Conservation (phyloP, 2,888 invertebrate species). For the Clistopyga incitator region DNA sequence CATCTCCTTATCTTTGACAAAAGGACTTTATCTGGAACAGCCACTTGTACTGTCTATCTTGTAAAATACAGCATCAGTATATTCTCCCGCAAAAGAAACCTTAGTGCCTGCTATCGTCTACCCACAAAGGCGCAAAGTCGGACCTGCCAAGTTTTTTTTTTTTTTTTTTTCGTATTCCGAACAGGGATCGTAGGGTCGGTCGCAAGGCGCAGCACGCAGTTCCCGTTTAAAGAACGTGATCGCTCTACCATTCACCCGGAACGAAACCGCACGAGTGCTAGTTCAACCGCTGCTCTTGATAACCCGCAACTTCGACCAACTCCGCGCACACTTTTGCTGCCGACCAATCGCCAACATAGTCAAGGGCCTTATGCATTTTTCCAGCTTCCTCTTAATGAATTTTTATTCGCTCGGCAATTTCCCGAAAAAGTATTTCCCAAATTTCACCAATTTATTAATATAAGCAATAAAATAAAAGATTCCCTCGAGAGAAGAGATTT, state of each 20-base stretch:
- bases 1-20: background rate
- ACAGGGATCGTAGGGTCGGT: constrained; percentile 25
- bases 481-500: too few relatives aligned
- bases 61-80: constrained; percentile 39
- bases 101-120: constrained; percentile 14
- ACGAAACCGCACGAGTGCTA: constrained; percentile 57
- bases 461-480: too few relatives aligned
- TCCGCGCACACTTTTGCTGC: background rate
- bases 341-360: constrained; percentile 40
- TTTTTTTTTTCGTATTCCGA: too few relatives aligned
- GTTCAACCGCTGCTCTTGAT: constrained; percentile 17
- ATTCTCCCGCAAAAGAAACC: constrained; percentile 33
- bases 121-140: background rate
- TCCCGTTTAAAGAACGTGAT: constrained; percentile 51
- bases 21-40: background rate
- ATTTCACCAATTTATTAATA: background rate
- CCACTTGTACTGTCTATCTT: constrained; percentile 6
- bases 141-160: constrained; percentile 6
- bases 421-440: background rate
- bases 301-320: background rate
- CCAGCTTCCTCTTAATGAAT: background rate
- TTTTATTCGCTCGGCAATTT: background rate
- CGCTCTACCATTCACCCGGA: constrained; percentile 53
- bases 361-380: background rate
- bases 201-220: constrained; percentile 14